Conservation (phyloP, 2,888 invertebrate species). For the Acanthosepion lycidas region DNA sequence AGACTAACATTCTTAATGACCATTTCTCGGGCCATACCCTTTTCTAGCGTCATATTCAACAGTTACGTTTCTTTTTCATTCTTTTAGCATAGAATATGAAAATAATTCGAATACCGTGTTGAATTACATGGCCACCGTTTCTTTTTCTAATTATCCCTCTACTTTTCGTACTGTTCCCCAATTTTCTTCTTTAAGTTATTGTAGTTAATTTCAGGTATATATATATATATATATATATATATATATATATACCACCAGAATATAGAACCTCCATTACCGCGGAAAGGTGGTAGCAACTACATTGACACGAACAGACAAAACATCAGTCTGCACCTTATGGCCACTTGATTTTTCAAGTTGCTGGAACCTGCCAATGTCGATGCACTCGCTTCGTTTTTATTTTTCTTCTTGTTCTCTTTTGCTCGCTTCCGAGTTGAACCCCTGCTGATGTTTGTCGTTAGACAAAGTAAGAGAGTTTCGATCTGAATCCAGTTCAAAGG, state of each 20-base stretch:
- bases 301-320: background rate
- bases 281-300: background rate
- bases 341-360: background rate
- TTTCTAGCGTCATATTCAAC: too few relatives aligned
- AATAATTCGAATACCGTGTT: background rate
- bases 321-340: background rate
- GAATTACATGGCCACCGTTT: background rate
- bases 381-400: background rate
- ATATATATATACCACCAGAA: background rate
- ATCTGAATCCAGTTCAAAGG: background rate
- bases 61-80: too few relatives aligned
- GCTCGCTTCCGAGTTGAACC: too few relatives aligned
- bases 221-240: too few relatives aligned
- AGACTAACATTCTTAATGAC: too few relatives aligned
- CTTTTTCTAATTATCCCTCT: background rate
- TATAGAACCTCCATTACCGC: background rate
- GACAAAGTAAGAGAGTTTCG: background rate
- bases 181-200: background rate
- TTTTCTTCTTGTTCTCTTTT: background rate
- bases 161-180: background rate
- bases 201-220: background rate
- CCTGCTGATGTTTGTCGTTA: too few relatives aligned
- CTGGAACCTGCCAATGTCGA: conserved; percentile 1
- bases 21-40: too few relatives aligned
- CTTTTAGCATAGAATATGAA: background rate